These are phyloP conservation scores for Struthio camelus DNA, from an alignment of 2,113 vertebrate species.

Conservation along the genomic window DNA sequence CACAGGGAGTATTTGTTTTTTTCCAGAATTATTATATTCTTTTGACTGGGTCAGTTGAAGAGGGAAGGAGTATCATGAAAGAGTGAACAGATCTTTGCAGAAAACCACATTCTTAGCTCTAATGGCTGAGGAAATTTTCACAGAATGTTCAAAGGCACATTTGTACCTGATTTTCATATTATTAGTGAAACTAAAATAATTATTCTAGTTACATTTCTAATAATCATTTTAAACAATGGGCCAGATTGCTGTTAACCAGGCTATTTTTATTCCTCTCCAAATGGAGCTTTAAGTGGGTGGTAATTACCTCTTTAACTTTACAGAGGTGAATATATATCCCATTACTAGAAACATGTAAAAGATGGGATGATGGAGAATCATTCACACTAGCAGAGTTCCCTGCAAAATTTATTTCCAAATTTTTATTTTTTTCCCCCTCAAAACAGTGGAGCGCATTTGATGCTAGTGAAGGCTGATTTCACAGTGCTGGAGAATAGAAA, in stretches of 20 bases:
- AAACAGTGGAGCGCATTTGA: neutral
- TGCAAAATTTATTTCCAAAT: neutral
- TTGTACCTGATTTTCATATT: neutral
- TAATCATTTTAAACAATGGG: neutral
- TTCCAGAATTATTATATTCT: neutral
- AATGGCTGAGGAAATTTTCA: neutral
- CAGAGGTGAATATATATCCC: neutral
- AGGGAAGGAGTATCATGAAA: neutral
- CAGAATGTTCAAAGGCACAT: neutral
- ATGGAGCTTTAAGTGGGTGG: slow-evolving; percentile 22
- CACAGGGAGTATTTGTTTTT: neutral
- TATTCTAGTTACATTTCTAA: slow-evolving; percentile 10
- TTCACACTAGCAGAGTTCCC: neutral
- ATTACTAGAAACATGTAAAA: neutral
- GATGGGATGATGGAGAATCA: neutral
- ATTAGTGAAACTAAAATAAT: slow-evolving; percentile 3
- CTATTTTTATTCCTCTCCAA: slow-evolving; percentile 42
- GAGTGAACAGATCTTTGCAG: neutral
- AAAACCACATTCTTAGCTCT: neutral
- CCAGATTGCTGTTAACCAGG: neutral
- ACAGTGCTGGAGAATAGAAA: neutral
- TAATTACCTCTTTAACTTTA: slow-evolving; percentile 34
- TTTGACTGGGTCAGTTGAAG: neutral
- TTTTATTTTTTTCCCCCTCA: neutral
- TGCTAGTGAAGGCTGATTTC: neutral